Base-by-base conservation (phyloP, 2,888 invertebrate species). In the Eupithecia subfuscata region DNA sequence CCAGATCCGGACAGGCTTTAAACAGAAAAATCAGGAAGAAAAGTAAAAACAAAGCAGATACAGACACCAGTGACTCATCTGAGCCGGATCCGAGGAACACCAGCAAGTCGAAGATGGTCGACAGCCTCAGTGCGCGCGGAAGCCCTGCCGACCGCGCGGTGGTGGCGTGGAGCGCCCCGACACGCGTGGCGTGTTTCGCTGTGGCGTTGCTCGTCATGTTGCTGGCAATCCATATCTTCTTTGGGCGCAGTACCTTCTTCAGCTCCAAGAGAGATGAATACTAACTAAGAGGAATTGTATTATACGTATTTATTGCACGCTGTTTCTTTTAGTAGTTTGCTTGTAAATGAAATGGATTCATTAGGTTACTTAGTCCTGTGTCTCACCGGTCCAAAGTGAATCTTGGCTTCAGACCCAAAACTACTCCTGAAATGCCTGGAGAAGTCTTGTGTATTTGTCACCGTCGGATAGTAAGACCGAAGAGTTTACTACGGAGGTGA, bases 201-300 rank as follows among this genome's bases (percentile, higher is more conserved):
- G 25, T n/a, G 1, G 22, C 22, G 25, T 25, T 60, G 25, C 25
- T 25, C 2, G 3, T 25, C 12, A 12, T 60, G 5, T 5, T 60
- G 14, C 6, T 60, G 25, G 14, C 25, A 12, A 60, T 60, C 25
- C 12, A 1, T 12, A 14, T 12, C 9, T 9, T 56, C 11, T 56
- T 56, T 4, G 22, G 52, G 9, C 6, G 0, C 60, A 6, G 0
- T 6, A 5, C 60, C 25, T 25, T 25, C 60, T 60, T 14, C 60
- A 14, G 25, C 60, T 56, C 6, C 2, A 60, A 5, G 25, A 22
- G 12, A 22, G 0, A n/a, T 16, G 8, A 37, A 65, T 73, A 76
- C 75, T 75, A 70, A 67, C 77, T 87, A 86, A 88, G 84, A 82
- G 79, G 85, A 86, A 87, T 84, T 84, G 81, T 78, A 80, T 40